Percentiles rank a stretch among this genome's conserved stretches.
These are phyloP conservation scores for Tanypteryx hageni DNA, from an alignment of 2,888 invertebrate species.

Conservation along the genomic window DNA sequence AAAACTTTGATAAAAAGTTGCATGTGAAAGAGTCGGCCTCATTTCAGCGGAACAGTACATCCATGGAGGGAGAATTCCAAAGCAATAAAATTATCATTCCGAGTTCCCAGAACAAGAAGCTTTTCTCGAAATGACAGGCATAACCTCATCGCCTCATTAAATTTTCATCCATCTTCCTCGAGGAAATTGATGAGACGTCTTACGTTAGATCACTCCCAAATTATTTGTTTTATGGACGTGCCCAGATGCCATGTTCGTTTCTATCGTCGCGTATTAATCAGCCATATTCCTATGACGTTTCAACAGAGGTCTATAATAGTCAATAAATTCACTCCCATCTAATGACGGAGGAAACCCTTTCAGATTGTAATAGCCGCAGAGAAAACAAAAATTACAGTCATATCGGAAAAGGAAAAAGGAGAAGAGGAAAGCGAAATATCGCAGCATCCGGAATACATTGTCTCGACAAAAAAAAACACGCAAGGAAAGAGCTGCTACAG, in stretches of 20 bases:
- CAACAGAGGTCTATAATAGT: no score
- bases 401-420: no score
- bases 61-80: neutral
- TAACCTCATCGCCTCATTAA: conserved; percentile 15
- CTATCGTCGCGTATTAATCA: neutral
- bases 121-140: neutral
- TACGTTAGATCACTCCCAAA: neutral
- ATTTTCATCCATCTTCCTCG: conserved; percentile 23
- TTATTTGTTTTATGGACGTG: neutral
- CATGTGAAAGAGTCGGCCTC: neutral
- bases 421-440: no score
- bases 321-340: no score
- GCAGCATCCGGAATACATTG: no score
- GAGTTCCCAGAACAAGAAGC: conserved; percentile 8
- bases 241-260: neutral
- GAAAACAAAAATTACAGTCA: no score
- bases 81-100: neutral
- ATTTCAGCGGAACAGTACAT: no score
- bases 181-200: neutral
- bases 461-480: no score
- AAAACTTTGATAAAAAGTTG: neutral
- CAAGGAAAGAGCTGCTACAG: no score
- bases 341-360: no score
- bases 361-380: no score
- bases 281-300: no score